Evolutionary conservation across 2,888 invertebrate genomes (phyloP).

Genomic region (Sphecodes monilicornis): DNA sequence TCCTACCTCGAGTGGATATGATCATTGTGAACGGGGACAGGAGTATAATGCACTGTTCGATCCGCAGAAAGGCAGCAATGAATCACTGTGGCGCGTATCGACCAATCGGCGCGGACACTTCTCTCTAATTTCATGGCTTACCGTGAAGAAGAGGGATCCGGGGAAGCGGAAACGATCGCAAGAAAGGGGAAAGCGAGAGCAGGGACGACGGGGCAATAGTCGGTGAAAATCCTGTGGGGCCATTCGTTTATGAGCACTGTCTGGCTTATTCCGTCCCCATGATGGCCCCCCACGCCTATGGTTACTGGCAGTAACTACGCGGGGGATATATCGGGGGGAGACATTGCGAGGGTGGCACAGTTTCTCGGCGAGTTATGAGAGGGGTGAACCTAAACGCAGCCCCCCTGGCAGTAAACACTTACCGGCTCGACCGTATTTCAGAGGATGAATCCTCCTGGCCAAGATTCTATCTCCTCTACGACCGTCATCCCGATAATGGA

Average conservation of each 20-base stretch:
- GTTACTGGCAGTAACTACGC: constrained; percentile 34
- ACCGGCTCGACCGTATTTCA: constrained; percentile 70
- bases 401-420: constrained; percentile 76
- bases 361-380: constrained; percentile 58
- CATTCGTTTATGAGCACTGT: constrained; percentile 72
- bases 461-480: constrained; percentile 62
- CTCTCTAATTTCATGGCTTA: constrained; percentile 70
- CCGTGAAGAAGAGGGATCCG: constrained; percentile 35
- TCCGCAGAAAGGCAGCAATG: constrained; percentile 50
- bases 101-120: constrained; percentile 64
- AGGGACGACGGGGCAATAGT: constrained; percentile 22
- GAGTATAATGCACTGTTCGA: constrained; percentile 41
- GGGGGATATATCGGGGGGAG: constrained; percentile 36
- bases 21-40: constrained; percentile 34
- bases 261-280: constrained; percentile 65
- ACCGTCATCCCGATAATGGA: constrained; percentile 44
- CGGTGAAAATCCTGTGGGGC: constrained; percentile 64
- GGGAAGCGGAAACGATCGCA: constrained; percentile 8
- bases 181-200: background rate
- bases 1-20: constrained; percentile 19
- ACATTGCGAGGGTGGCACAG: constrained; percentile 61
- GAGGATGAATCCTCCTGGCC: constrained; percentile 55
- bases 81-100: constrained; percentile 54
- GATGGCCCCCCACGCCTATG: background rate
- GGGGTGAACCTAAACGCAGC: constrained; percentile 53